These are phyloP conservation scores for Maconellicoccus hirsutus DNA, from an alignment of 1,140 invertebrate genomes.

Conservation along the genomic window DNA sequence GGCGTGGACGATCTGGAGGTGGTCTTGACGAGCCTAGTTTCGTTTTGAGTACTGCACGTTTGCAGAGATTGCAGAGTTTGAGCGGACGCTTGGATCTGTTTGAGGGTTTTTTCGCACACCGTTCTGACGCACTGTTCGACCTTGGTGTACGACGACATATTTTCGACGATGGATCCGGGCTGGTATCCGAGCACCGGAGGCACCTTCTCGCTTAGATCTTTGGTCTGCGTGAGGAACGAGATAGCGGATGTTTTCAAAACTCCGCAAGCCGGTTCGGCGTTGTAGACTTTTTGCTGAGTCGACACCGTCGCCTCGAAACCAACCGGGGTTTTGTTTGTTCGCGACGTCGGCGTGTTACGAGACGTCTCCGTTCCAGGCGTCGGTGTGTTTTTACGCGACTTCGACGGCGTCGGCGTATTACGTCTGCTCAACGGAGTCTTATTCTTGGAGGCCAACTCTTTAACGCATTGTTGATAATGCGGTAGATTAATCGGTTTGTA, in stretches of 20 bases:
- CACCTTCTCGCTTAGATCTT: not conserved
- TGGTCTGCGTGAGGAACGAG: conserved; percentile 13
- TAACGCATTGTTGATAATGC: conserved; percentile 41
- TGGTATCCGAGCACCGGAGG: conserved; percentile 15
- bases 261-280: not conserved
- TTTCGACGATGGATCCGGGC: conserved; percentile 7
- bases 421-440: not conserved
- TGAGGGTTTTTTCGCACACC: not conserved
- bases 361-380: not conserved
- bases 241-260: not conserved
- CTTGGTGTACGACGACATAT: not conserved
- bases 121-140: not conserved
- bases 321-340: no score
- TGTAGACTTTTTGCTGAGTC: not conserved
- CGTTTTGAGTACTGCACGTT: not conserved
- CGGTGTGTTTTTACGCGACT: conserved; percentile 19
- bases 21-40: not conserved
- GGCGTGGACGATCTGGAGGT: no score
- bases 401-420: not conserved
- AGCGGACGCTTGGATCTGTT: not conserved
- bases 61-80: not conserved
- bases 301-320: not conserved
- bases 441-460: conserved; percentile 6
- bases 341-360: not conserved
- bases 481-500: conserved; percentile 37